Conservation (phyloP, 2,113 vertebrate species). For the Hemichromis elongatus region DNA sequence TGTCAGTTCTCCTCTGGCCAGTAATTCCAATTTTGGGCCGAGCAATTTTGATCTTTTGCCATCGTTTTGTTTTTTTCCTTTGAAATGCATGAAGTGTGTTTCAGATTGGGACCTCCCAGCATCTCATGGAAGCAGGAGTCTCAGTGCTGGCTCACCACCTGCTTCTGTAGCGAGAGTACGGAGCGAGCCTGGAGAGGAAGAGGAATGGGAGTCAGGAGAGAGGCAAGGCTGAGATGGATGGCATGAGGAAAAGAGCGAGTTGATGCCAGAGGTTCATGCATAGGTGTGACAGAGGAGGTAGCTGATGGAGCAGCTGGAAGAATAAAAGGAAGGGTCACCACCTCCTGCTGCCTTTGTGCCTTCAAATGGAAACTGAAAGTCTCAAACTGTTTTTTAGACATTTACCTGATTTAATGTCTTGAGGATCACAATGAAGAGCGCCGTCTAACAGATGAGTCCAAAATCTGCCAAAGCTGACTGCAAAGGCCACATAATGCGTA, state of each 20-base stretch:
- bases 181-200: neutral
- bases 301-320: neutral
- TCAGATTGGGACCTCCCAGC: neutral
- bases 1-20: neutral
- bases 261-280: rapidly evolving
- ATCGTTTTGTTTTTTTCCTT: neutral
- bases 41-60: neutral
- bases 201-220: neutral
- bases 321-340: neutral
- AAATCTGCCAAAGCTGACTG: neutral
- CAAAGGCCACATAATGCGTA: neutral
- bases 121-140: neutral
- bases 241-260: neutral
- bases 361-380: neutral
- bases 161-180: neutral
- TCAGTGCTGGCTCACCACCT: neutral
- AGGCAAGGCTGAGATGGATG: neutral
- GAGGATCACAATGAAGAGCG: neutral
- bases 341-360: neutral
- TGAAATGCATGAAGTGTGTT: neutral
- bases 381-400: neutral
- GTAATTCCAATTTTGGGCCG: neutral
- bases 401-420: neutral
- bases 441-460: neutral
- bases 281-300: neutral